A percentile compares a stretch with the other conserved stretches of the same genome.
These are phyloP conservation scores for Telenomus remus DNA, from an alignment of 1,140 invertebrate genomes.

Conservation along the genomic window DNA sequence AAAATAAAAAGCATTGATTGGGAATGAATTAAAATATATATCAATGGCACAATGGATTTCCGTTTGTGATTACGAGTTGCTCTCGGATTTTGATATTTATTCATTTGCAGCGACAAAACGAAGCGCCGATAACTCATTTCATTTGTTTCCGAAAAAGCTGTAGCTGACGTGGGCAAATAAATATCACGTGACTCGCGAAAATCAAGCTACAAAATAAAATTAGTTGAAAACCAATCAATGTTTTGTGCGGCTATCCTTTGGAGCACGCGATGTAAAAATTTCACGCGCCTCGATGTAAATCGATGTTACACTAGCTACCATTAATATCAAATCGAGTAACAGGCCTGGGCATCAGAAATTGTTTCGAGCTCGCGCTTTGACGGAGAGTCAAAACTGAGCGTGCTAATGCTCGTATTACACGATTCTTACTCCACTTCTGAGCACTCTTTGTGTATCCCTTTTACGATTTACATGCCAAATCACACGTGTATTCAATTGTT, in stretches of 20 bases:
- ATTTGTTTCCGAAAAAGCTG: slow-evolving; percentile 22
- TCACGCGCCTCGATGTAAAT: slow-evolving; percentile 20
- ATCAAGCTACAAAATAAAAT: slow-evolving; percentile 51
- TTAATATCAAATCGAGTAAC: slow-evolving; percentile 41
- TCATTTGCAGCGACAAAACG: background rate
- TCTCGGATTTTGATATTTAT: background rate
- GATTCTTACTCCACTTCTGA: slow-evolving; percentile 16
- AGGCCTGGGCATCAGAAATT: slow-evolving; percentile 21
- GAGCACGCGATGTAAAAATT: slow-evolving; percentile 52
- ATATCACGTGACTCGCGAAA: slow-evolving; percentile 52
- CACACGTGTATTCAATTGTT: background rate
- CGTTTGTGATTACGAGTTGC: background rate
- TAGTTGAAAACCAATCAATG: slow-evolving; percentile 53
- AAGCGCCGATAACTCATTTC: slow-evolving; percentile 23
- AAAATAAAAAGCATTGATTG: too few species aligned
- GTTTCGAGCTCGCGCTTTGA: slow-evolving; percentile 29
- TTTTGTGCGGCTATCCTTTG: slow-evolving; percentile 35
- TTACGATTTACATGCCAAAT: slow-evolving; percentile 2
- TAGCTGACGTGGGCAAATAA: slow-evolving; percentile 32
- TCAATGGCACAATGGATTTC: background rate
- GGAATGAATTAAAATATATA: too few species aligned
- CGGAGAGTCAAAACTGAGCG: slow-evolving; percentile 18
- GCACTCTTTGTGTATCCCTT: background rate
- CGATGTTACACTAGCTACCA: slow-evolving; percentile 43
- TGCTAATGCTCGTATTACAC: slow-evolving; percentile 31